Evolutionary conservation across 2,797 vertebrate genomes (phyloP), one percentile per base, ranked within the genome.

Genomic region (Pangasius djambal): DNA sequence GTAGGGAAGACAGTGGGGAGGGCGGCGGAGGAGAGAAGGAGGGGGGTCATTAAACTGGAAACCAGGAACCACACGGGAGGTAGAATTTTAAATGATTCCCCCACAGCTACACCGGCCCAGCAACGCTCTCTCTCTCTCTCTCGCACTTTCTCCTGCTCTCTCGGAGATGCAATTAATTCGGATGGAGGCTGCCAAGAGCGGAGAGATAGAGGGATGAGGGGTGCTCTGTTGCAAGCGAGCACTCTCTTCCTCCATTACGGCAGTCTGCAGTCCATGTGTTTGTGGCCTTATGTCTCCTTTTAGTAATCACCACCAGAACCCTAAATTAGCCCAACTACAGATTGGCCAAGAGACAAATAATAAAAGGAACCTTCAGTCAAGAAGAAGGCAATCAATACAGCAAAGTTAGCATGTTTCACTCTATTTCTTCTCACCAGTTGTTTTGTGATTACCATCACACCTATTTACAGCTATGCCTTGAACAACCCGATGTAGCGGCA

Each of bases 11-110:
- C 63, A 83, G 86, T 88, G 57, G 74, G 81, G 44, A 65, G 59
- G 79, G 89, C 52, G 86, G 85, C n/a, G 65, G 91, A 89, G 87
- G 91, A 72, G 90, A 90, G 88, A 89, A 90, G 90, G 90, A 92
- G 89, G 91, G 94, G 93, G 94, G 95, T 96, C 96, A 96, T 96
- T 96, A 97, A 96, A 96, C 95, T 94, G 94, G 95, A 96, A 96
- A 96, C 95, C 95, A 93, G 94, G 94, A 96, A 95, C 94, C 96
- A 96, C 96, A 96, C 95, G 94, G 96, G 96, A 96, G 94, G 95
- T 93, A 95, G 95, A 95, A 96, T 96, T 96, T 96, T 94, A 96
- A 96, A 96, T 95, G 95, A 96, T 94, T 96, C 95, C 94, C 95
- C 95, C 95, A 94, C 95, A 96, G 96, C 95, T 92, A 95, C 94